phyloP scores from a whole-genome alignment of 1,140 invertebrate species.

The Bemisia tabaci region DNA sequence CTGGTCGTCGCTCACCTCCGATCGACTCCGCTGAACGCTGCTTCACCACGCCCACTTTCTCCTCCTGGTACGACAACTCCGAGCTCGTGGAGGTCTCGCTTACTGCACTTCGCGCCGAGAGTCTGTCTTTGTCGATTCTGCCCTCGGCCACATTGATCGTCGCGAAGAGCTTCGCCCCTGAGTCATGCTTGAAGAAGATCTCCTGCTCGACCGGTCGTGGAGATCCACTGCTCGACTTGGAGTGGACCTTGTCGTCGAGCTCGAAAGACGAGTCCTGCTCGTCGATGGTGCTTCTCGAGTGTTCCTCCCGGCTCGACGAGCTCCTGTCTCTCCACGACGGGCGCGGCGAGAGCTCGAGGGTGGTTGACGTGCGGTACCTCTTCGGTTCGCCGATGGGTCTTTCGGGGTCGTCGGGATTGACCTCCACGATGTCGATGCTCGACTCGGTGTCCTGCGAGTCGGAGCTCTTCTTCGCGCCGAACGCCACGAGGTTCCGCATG shows the following conservation, averaged over 20 bases:
- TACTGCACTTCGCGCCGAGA: neutral
- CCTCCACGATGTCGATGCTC: neutral
- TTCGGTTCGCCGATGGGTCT: neutral
- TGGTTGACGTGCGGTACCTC: neutral
- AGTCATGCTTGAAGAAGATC: neutral
- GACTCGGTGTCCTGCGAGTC: neutral
- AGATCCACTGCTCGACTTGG: neutral
- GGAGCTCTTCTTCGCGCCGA: neutral
- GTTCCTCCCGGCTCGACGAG: neutral
- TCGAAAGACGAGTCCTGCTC: neutral
- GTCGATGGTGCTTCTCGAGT: neutral
- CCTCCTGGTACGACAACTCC: neutral
- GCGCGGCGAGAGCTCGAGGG: neutral
- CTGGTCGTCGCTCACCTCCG: neutral
- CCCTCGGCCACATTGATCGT: neutral
- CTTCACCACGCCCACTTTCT: constrained; percentile 2
- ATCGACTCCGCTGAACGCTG: constrained; percentile 4
- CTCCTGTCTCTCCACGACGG: neutral
- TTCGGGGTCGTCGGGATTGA: neutral
- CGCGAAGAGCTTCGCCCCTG: neutral
- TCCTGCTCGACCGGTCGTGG: neutral
- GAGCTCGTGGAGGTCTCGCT: neutral
- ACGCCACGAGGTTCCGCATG: neutral
- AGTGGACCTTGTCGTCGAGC: neutral
- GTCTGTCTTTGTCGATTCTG: neutral